Percentiles rank a stretch among this genome's conserved stretches.
phyloP scores from a whole-genome alignment of 2,113 vertebrate species.

The Scophthalmus maximus region DNA sequence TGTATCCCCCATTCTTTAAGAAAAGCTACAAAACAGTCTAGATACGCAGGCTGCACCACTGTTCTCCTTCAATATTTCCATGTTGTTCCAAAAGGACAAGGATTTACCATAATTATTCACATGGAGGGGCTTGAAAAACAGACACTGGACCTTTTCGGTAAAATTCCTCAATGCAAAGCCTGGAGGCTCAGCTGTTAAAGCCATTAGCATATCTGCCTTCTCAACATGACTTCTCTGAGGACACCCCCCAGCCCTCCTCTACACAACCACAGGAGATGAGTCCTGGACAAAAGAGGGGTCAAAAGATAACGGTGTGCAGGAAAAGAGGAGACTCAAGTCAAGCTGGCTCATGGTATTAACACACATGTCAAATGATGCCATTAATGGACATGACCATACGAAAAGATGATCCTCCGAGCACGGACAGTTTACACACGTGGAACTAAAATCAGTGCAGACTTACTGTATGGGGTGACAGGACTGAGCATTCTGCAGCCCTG shows the following conservation, averaged over 20 bases:
- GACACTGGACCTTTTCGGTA: slow-evolving; percentile 57
- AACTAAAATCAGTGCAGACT: slow-evolving; percentile 32
- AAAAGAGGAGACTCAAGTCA: slow-evolving; percentile 29
- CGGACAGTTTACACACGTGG: not conserved
- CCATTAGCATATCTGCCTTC: slow-evolving; percentile 69
- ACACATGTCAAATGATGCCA: not conserved
- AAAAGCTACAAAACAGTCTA: slow-evolving; percentile 12
- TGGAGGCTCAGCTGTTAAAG: slow-evolving; percentile 76
- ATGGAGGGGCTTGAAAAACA: slow-evolving; percentile 43
- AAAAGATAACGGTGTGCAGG: slow-evolving; percentile 38
- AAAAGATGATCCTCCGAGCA: not conserved
- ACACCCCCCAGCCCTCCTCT: slow-evolving; percentile 29
- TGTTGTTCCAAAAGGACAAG: not conserved
- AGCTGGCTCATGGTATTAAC: not conserved
- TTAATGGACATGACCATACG: not conserved
- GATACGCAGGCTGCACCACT: not conserved
- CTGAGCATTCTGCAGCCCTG: slow-evolving; percentile 83
- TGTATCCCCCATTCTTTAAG: not conserved
- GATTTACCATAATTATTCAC: too few species aligned
- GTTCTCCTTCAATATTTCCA: not conserved
- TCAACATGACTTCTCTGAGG: slow-evolving; percentile 64
- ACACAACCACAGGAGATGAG: slow-evolving; percentile 57
- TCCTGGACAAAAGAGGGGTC: slow-evolving; percentile 57
- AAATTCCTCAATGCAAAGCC: slow-evolving; percentile 74
- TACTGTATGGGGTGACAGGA: slow-evolving; percentile 81